Percentiles rank a stretch among this genome's conserved stretches.
These are phyloP conservation scores for Acrocephalus kingi DNA, from an alignment of 2,113 vertebrate species.

Conservation along the genomic window DNA sequence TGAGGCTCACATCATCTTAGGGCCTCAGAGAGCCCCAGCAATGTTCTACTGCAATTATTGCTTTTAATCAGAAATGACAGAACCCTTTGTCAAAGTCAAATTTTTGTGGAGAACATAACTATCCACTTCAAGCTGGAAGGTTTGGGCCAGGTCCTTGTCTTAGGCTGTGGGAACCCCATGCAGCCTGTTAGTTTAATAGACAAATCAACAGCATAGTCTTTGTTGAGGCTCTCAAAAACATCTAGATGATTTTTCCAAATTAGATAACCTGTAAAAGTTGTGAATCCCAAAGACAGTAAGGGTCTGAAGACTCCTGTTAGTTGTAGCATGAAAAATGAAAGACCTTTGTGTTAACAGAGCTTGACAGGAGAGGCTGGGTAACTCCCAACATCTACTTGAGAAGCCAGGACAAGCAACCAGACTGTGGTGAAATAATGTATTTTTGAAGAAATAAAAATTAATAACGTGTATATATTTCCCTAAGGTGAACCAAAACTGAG, in stretches of 20 bases:
- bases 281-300: neutral
- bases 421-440: neutral
- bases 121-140: neutral
- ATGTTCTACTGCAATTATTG: neutral
- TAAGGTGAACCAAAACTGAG: neutral
- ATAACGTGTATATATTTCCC: too few species aligned
- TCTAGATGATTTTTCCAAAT: neutral
- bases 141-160: neutral
- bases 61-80: neutral
- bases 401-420: neutral
- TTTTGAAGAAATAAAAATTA: neutral
- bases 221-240: neutral
- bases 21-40: neutral
- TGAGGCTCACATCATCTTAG: neutral
- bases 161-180: neutral
- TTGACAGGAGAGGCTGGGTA: fast-evolving
- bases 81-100: neutral
- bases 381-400: neutral
- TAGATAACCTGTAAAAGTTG: neutral
- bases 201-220: neutral
- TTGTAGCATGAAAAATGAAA: neutral
- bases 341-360: neutral
- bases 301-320: neutral
- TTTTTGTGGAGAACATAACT: neutral
- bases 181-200: neutral